Percentiles rank a stretch among this genome's conserved stretches.
These are phyloP conservation scores for Octomys mimax DNA, from an alignment of 2,797 vertebrate genomes.

Conservation along the genomic window DNA sequence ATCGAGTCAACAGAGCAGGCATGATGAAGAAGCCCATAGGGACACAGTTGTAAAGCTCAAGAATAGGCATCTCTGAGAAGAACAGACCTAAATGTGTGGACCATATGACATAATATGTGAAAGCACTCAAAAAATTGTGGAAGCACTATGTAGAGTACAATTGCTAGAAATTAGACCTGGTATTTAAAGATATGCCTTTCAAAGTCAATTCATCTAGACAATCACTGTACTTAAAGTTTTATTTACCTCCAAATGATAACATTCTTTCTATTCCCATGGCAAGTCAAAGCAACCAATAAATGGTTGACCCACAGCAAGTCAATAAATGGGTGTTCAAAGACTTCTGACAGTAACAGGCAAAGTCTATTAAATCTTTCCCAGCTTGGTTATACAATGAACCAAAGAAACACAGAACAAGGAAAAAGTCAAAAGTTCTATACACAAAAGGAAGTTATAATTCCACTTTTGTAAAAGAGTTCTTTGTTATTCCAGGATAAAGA, in stretches of 20 bases:
- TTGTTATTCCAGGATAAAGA: constrained; percentile 61
- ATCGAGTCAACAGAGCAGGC: not conserved
- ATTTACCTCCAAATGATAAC: not conserved
- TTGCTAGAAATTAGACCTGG: not conserved
- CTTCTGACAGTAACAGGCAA: not conserved
- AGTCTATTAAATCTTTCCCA: constrained; percentile 71
- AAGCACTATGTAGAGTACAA: not conserved
- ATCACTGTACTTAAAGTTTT: constrained; percentile 35
- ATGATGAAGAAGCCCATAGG: not conserved
- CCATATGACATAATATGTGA: not conserved
- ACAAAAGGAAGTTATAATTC: constrained; percentile 66
- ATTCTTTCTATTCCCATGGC: not conserved
- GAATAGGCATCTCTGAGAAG: not conserved
- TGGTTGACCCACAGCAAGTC: not conserved
- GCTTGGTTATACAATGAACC: constrained; percentile 77
- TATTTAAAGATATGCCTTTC: constrained; percentile 37
- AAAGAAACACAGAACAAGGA: constrained; percentile 68
- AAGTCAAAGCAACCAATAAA: constrained; percentile 87
- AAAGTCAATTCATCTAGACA: constrained; percentile 49
- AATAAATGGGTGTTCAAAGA: constrained; percentile 52
- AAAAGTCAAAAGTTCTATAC: constrained; percentile 61
- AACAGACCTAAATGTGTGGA: not conserved
- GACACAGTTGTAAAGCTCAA: not conserved
- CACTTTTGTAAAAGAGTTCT: constrained; percentile 15
- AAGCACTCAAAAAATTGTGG: constrained; percentile 8